Percentiles rank a stretch among this genome's conserved stretches.
These are phyloP conservation scores for Antennarius maculatus DNA, from an alignment of 2,797 vertebrate species.

Conservation along the genomic window DNA sequence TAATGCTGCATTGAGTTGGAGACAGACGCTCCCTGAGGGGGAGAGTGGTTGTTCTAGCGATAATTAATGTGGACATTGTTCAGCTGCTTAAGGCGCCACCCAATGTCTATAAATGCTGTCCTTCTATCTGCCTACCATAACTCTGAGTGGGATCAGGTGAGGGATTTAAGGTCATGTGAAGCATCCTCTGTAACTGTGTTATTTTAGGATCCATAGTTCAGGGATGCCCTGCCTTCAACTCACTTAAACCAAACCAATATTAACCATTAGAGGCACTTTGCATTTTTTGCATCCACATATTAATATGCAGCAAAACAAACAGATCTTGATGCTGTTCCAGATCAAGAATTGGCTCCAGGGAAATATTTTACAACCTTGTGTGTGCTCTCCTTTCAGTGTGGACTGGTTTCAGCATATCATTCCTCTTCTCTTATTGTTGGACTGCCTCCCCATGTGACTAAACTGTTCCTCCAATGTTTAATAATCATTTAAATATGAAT, in stretches of 20 bases:
- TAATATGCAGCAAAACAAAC: not conserved
- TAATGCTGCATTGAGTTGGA: constrained; percentile 40
- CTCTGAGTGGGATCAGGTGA: constrained; percentile 21
- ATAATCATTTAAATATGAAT: no score
- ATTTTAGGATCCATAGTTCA: constrained; percentile 4
- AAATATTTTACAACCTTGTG: no score
- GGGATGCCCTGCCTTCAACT: constrained; percentile 1
- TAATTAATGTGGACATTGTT: constrained; percentile 45
- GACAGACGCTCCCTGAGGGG: constrained; percentile 39
- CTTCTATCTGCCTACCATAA: constrained; percentile 35
- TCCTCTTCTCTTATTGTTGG: no score
- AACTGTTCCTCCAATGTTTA: no score
- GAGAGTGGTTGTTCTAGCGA: constrained; percentile 12
- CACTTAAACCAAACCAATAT: constrained; percentile 1
- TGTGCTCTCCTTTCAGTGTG: no score
- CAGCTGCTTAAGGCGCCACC: constrained; percentile 40
- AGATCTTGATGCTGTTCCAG: no score
- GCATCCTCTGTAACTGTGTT: not conserved
- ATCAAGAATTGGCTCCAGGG: no score
- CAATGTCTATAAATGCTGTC: constrained; percentile 40
- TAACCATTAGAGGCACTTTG: constrained; percentile 5
- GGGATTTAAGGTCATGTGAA: constrained; percentile 32
- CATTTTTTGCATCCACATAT: constrained; percentile 14
- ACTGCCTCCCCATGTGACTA: no score
- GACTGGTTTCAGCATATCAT: no score